Percentiles rank a stretch among this genome's conserved stretches.
phyloP scores from a whole-genome alignment of 2,113 vertebrate genomes.

The Notarius quadriscutis region DNA sequence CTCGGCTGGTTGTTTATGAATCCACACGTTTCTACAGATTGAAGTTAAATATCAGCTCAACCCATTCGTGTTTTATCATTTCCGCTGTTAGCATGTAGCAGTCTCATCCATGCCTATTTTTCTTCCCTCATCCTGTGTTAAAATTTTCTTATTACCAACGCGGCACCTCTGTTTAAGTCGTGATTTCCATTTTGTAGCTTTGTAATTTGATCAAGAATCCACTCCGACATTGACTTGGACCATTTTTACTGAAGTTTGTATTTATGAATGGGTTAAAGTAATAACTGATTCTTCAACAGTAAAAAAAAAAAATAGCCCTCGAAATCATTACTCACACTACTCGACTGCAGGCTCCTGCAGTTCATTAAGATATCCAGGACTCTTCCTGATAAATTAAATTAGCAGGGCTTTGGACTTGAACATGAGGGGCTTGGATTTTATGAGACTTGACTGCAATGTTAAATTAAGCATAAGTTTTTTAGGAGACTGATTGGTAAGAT shows the following conservation, averaged over 20 bases:
- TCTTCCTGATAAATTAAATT: neutral
- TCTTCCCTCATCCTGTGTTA: neutral
- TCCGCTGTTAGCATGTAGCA: neutral
- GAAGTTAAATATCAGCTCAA: neutral
- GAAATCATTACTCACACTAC: neutral
- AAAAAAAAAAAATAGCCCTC: neutral
- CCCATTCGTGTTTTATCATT: neutral
- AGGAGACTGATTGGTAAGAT: slow-evolving; percentile 1
- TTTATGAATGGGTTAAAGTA: neutral
- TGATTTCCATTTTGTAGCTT: neutral
- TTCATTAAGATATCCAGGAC: neutral
- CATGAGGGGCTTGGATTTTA: neutral
- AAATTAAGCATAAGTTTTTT: neutral
- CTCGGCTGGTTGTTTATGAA: neutral
- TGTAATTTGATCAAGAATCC: neutral
- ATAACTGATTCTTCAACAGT: neutral
- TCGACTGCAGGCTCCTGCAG: neutral
- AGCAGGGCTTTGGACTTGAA: neutral
- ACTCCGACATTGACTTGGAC: neutral
- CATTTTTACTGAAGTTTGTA: neutral
- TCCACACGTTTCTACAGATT: neutral
- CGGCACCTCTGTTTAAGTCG: neutral
- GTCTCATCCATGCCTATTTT: neutral
- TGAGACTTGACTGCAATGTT: neutral
- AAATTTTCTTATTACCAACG: neutral